Evolutionary conservation across 2,797 vertebrate genomes (phyloP).

Genomic region (Ibycter americanus): DNA sequence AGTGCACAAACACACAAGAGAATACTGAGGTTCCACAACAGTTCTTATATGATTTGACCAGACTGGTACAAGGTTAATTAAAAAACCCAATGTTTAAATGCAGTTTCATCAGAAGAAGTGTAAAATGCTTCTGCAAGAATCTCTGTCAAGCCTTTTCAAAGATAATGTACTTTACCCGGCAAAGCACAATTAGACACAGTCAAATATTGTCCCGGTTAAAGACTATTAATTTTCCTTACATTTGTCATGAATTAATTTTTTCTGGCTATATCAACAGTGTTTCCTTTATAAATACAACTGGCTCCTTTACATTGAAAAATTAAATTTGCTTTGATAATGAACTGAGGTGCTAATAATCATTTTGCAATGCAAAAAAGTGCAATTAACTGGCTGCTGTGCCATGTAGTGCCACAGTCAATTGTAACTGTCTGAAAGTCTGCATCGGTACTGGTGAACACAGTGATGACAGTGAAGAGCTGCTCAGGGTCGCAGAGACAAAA

Average conservation of each 20-base stretch:
- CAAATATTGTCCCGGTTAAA: constrained; percentile 75
- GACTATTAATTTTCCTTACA: constrained; percentile 75
- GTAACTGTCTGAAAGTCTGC: background rate
- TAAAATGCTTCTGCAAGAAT: background rate
- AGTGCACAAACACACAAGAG: background rate
- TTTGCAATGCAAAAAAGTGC: constrained; percentile 72
- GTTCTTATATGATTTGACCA: background rate
- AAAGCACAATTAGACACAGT: constrained; percentile 75
- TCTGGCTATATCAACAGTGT: constrained; percentile 68
- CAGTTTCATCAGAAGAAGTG: constrained; percentile 13
- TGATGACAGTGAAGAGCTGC: background rate
- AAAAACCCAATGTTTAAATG: background rate
- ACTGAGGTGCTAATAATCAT: constrained; percentile 70
- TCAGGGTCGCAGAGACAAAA: background rate
- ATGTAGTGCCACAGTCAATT: background rate
- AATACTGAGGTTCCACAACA: background rate
- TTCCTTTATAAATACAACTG: constrained; percentile 67
- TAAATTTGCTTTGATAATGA: constrained; percentile 77
- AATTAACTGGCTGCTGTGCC: constrained; percentile 42
- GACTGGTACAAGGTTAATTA: background rate
- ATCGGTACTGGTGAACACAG: fast-evolving
- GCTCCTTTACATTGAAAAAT: constrained; percentile 69
- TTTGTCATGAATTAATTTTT: constrained; percentile 73
- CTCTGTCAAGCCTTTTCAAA: background rate
- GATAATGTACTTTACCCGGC: background rate